A percentile compares a stretch with the other conserved stretches of the same genome.
phyloP scores from a whole-genome alignment of 2,113 vertebrate species.

The Hemiscyllium ocellatum region DNA sequence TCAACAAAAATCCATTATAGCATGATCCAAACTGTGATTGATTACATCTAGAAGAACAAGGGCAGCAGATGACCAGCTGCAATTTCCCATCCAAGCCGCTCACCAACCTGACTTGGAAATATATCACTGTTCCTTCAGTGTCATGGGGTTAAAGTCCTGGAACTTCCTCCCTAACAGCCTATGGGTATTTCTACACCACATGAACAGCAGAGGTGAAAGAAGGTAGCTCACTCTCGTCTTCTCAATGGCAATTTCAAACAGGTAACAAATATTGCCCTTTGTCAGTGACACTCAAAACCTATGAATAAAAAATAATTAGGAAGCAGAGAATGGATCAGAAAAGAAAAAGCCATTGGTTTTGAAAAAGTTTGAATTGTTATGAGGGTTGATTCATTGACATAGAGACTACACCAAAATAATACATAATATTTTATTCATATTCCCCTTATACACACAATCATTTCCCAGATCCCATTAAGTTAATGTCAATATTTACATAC shows the following conservation, averaged over 20 bases:
- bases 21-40: not conserved
- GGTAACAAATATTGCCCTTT: too few species aligned
- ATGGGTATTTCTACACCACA: too few species aligned
- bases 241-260: too few species aligned
- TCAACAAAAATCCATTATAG: too few species aligned
- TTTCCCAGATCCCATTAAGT: constrained; percentile 29
- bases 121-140: not conserved
- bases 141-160: not conserved
- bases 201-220: too few species aligned
- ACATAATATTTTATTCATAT: constrained; percentile 13
- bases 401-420: not conserved
- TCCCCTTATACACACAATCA: constrained; percentile 8
- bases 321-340: not conserved
- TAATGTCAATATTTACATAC: constrained; percentile 29
- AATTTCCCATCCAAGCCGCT: not conserved
- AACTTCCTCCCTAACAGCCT: not conserved
- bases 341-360: not conserved
- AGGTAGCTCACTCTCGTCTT: too few species aligned
- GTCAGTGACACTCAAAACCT: too few species aligned
- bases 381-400: not conserved
- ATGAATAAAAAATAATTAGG: not conserved
- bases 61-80: not conserved
- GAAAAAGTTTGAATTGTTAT: not conserved
- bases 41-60: not conserved
- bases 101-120: not conserved